These are phyloP conservation scores for Loxodonta africana DNA, from an alignment of 2,113 vertebrate genomes.

Conservation along the genomic window DNA sequence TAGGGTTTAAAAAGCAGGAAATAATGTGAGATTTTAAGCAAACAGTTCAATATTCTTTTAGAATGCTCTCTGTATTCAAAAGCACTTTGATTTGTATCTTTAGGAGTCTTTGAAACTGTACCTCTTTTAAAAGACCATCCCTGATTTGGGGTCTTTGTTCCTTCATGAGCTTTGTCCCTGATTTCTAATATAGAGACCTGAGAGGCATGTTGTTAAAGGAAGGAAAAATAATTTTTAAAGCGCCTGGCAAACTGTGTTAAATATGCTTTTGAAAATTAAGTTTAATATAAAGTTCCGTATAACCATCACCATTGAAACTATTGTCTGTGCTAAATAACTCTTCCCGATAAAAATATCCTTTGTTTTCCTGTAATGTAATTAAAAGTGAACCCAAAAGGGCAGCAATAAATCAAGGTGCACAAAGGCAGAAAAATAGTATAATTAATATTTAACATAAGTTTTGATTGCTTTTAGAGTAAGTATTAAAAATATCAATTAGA, in stretches of 20 bases:
- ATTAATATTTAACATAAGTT: slow-evolving; percentile 93
- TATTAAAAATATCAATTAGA: slow-evolving; percentile 93
- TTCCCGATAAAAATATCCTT: slow-evolving; percentile 87
- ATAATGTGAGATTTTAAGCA: slow-evolving; percentile 94
- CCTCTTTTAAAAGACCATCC: slow-evolving; percentile 91
- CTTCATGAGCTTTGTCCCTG: slow-evolving; percentile 92
- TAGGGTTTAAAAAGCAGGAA: slow-evolving; percentile 92
- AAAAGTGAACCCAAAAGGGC: slow-evolving; percentile 90
- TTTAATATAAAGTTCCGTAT: slow-evolving; percentile 91
- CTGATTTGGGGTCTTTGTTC: slow-evolving; percentile 92
- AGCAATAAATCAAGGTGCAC: slow-evolving; percentile 91
- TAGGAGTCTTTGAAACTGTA: slow-evolving; percentile 91
- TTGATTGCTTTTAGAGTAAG: slow-evolving; percentile 91
- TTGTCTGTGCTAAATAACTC: slow-evolving; percentile 91
- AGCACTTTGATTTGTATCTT: slow-evolving; percentile 93
- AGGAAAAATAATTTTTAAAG: slow-evolving; percentile 88
- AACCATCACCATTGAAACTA: slow-evolving; percentile 89
- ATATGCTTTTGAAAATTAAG: slow-evolving; percentile 92
- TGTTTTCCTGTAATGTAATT: slow-evolving; percentile 91
- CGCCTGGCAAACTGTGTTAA: slow-evolving; percentile 91
- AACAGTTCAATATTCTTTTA: slow-evolving; percentile 94
- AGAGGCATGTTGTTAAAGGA: slow-evolving; percentile 91
- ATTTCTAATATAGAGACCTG: slow-evolving; percentile 91
- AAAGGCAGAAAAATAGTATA: slow-evolving; percentile 91
- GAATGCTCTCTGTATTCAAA: slow-evolving; percentile 93